Evolutionary conservation across 2,888 invertebrate species (phyloP), one percentile per base, ranked within the genome.

Genomic region (Tupiocoris notatus): DNA sequence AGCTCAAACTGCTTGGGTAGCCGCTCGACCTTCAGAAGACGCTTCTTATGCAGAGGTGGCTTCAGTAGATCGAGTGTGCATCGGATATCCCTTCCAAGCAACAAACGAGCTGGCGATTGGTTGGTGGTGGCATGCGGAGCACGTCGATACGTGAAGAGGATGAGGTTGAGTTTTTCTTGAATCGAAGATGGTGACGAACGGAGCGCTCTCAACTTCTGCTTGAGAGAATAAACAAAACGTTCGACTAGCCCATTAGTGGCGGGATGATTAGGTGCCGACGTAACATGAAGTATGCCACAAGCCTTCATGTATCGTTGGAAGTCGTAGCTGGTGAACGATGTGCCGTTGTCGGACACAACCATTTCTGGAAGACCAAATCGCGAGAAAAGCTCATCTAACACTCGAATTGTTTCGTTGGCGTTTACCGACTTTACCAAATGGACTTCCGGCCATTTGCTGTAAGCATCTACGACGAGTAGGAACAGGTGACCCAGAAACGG

Each of bases 261-360:
- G 1, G 70, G 70, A 54, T 76, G 76, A 18, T 59, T 59, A 0
- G 76, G 76, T 23, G 63, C 70, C 18, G 56, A 58, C 2, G 76
- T 76, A 20, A 21, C 61, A 22, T 54, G 62, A 0, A 9, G 3
- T 2, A 59, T 59, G n/a, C 59, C 59, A 9, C n/a, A 6, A n/a
- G n/a, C 17, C 17, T 59, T 59, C 59, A 63, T 21, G 63, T 21
- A 63, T 16, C 20, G 7, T 6, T 63, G 18, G 63, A 63, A 63
- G 17, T 66, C 66, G 21, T 57, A 21, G 12, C 64, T 54, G 1
- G 75, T 75, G 58, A 75, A 75, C 3, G 57, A 58, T 7, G 23
- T 66, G 1, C 57, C 65, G 23, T 75, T 75, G 24, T 75, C 75
- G 12, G 57, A 56, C 2, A 66, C 1, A n/a, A 75, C 20, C 21